Evolutionary conservation across 2,888 invertebrate species (phyloP), one percentile per base, ranked within the genome.

Genomic region (Acanthoscelides obtectus): DNA sequence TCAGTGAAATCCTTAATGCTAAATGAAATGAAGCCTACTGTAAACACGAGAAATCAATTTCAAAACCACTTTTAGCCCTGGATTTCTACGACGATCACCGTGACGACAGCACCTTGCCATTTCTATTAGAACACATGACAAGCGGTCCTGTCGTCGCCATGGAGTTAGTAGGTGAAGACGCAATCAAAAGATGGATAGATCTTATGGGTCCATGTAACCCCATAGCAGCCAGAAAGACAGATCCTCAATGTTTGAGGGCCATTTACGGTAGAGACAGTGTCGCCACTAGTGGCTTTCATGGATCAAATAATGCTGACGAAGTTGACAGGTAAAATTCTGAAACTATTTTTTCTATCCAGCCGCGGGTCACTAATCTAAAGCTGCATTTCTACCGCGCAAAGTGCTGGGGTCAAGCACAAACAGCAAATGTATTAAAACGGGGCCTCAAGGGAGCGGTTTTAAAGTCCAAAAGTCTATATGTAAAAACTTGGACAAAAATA

Each of bases 111-210:
- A 88, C 90, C 79, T 88, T 90, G 74, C 88, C 90, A 88, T 94
- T 88, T 76, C 83, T 92, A 64, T 80, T 93, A 69, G 90, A 90
- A 72, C 87, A 89, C 81, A 84, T 95, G 25, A 89, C 89, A 22
- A 91, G 91, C 66, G 92, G 92, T 20, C 88, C 91, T 19, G 87
- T 93, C 0, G 86, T 93, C 79, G 93, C 91, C 0, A 80, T 95
- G 80, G 93, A 94, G 83, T 81, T 96, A 70, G 89, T 94, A 68
- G 93, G 93, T 0, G 90, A 90, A 77, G 88, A 92, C 83, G 91
- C 91, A 6, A 86, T 94, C 4, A 80, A 86, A 20, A 86, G 85
- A 68, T 91, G 91, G 88, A 80, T 86, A 20, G 87, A 89, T 76
- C 80, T 90, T 27, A 83, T 93, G 71, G 94, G 94, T 12, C 88